phyloP scores from a whole-genome alignment of 2,113 vertebrate species.

The Chlorodrepanis virens region DNA sequence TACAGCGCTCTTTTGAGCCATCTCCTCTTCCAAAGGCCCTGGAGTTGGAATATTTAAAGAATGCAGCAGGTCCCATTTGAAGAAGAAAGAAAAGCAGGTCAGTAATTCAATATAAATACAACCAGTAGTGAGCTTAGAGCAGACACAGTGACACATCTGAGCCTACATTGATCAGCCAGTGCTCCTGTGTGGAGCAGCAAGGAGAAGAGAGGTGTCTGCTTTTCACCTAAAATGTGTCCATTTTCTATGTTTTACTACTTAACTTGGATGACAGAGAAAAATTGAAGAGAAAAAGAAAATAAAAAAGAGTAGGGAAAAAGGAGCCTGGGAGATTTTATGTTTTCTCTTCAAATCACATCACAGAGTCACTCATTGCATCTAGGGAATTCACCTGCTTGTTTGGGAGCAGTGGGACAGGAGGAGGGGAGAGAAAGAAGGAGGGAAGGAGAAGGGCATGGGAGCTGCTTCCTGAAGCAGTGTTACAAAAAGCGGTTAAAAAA shows the following conservation, averaged over 20 bases:
- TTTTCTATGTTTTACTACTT: neutral
- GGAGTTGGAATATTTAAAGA: neutral
- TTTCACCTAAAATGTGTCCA: neutral
- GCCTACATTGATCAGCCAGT: neutral
- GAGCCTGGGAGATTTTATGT: conserved; percentile 24
- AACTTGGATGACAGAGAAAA: neutral
- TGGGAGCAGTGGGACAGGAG: neutral
- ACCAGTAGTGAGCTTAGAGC: neutral
- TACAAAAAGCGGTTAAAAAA: conserved; percentile 75
- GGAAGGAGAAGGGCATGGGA: conserved; percentile 1
- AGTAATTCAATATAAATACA: neutral
- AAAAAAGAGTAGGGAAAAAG: neutral
- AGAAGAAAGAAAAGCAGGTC: neutral
- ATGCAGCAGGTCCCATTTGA: neutral
- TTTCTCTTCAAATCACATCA: conserved; percentile 41
- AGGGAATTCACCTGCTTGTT: conserved; percentile 65
- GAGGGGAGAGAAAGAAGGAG: conserved; percentile 53
- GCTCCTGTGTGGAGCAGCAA: conserved; percentile 1
- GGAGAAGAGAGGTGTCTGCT: neutral
- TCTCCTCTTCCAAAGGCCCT: neutral
- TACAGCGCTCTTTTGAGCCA: neutral
- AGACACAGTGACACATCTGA: neutral
- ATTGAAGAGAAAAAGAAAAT: neutral
- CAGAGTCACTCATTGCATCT: conserved; percentile 21
- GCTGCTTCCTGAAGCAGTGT: conserved; percentile 70